These are phyloP conservation scores for Erebia palarica DNA, from an alignment of 2,888 invertebrate species.

Conservation along the genomic window DNA sequence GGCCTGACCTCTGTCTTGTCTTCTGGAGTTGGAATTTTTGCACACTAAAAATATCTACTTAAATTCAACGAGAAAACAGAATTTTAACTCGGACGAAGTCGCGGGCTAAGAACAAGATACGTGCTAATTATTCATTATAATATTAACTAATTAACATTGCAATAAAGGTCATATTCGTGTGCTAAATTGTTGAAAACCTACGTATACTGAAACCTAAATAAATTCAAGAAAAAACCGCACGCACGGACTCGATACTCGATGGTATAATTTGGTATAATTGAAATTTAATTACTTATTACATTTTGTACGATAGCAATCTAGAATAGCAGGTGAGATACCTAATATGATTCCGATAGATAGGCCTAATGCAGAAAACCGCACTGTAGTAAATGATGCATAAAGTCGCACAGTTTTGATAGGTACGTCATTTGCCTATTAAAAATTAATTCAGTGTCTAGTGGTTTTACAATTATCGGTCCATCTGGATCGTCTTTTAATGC, in stretches of 20 bases:
- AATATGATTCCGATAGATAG: background rate
- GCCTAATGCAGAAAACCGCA: background rate
- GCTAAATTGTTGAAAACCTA: background rate
- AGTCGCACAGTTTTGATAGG: no score
- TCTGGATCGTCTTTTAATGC: no score
- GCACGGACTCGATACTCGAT: background rate
- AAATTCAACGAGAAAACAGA: background rate
- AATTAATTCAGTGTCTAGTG: no score
- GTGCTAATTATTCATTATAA: background rate
- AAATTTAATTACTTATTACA: conserved; percentile 7
- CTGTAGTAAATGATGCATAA: background rate
- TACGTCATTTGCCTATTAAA: no score
- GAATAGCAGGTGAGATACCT: background rate
- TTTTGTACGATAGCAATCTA: background rate
- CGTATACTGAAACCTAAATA: background rate
- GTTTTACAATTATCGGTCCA: no score
- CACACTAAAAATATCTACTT: no score
- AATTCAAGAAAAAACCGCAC: background rate
- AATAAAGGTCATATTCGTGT: background rate
- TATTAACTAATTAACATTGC: background rate
- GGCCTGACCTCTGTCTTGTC: no score
- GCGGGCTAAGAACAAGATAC: background rate
- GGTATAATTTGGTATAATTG: conserved; percentile 12
- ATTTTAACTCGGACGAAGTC: background rate
- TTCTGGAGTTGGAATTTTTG: no score